These are phyloP conservation scores for Tapera naevia DNA, from an alignment of 2,797 vertebrate species.

Conservation along the genomic window DNA sequence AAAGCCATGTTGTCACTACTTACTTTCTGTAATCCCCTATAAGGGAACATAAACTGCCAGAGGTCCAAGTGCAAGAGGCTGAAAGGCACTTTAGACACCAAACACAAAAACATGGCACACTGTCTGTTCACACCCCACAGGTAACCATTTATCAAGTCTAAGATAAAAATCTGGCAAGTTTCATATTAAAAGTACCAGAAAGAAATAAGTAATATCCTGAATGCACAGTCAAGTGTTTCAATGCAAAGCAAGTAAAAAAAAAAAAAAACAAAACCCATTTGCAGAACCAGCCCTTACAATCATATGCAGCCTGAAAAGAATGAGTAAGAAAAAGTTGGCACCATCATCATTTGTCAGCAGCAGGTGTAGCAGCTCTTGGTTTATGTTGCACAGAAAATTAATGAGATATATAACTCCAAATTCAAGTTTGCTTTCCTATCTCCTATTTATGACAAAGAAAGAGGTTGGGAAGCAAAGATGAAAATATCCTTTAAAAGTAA, in stretches of 20 bases:
- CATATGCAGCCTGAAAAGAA: background rate
- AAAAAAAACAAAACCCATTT: background rate
- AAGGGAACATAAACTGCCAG: background rate
- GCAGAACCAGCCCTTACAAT: background rate
- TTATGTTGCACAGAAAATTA: conserved; percentile 6
- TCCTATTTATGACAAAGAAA: background rate
- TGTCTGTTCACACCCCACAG: background rate
- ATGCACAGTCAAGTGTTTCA: background rate
- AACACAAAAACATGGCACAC: background rate
- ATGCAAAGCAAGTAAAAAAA: background rate
- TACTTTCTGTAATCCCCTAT: background rate
- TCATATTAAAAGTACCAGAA: background rate
- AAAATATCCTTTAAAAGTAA: background rate
- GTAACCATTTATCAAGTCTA: background rate
- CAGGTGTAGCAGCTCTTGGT: background rate
- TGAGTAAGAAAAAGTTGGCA: background rate
- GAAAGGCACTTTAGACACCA: background rate
- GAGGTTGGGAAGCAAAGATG: background rate
- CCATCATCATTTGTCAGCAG: background rate
- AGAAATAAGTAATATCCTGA: conserved; percentile 15
- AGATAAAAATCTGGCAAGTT: conserved; percentile 7
- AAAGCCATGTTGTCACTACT: background rate
- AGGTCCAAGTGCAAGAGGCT: background rate
- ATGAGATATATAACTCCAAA: background rate
- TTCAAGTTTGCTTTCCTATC: background rate